Evolutionary conservation across 2,888 invertebrate genomes (phyloP), one percentile per base, ranked within the genome.

Genomic region (Polyploca ridens): DNA sequence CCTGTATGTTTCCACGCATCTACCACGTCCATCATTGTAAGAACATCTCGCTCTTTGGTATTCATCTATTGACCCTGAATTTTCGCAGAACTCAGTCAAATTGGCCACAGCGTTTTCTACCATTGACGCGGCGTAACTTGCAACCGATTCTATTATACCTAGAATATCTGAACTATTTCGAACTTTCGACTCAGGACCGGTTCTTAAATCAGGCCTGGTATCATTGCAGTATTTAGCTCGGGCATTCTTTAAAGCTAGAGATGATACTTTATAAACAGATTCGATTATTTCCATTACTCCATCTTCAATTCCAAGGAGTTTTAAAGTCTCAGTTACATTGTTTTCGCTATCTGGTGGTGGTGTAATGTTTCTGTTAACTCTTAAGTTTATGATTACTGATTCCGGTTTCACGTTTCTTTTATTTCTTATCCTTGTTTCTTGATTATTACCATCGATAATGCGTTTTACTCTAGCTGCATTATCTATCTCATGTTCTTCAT

Each of bases 331-430:
- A 3, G 68, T 64, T 0, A 77, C 0, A 5, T 69, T 66, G 0
- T 67, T 65, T 13, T 62, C 16, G 7, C 16, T 33, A 14, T 70
- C 68, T 0, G 86, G 81, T 0, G 91, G 90, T 2, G 89, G 87
- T 0, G 88, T 92, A 6, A 93, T 93, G 5, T 90, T 77, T 0
- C 85, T 83, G 58, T 93, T 93, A 0, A 91, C 87, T 64, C 93
- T 76, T 35, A 93, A 71, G 65, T 82, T 91, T 54, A 73, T 72
- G 11, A 67, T 69, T 6, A 62, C 65, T 1, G 63, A 44, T 27
- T 71, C 69, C 0, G 8, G 16, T 61, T 38, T 5, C 0, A 72
- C 1, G 2, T 79, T 71, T 63, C 80, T 68, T 57, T 81, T 84
- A 33, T 62, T 69, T 6, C 14, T 41, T 33, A 16, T 5, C 11